Conservation (phyloP, 2,113 vertebrate species). For the Saguinus imperator region DNA sequence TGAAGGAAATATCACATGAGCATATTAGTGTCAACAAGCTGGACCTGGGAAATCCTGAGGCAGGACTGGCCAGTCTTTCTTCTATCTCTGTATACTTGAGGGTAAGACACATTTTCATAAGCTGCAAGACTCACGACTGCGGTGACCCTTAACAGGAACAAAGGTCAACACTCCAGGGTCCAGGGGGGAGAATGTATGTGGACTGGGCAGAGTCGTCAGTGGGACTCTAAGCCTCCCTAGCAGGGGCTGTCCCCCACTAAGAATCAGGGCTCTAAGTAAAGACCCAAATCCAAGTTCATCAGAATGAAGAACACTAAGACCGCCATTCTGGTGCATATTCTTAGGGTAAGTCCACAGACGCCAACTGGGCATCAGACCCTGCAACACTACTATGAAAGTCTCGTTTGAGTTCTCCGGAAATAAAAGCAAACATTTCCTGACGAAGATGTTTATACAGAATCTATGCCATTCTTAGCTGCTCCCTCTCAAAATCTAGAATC, state of each 20-base stretch:
- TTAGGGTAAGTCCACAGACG: neutral
- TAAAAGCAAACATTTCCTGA: constrained; percentile 5
- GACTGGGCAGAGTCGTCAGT: neutral
- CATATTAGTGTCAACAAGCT: neutral
- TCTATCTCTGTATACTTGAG: neutral
- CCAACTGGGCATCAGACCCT: neutral
- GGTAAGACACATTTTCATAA: neutral
- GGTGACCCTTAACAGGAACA: neutral
- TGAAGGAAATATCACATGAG: constrained; percentile 61
- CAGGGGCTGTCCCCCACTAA: neutral
- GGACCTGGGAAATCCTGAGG: neutral
- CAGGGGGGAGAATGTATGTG: neutral
- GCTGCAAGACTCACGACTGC: neutral
- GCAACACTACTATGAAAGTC: neutral
- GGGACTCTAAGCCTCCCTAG: neutral
- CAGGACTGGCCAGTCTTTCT: neutral
- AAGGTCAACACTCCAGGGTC: neutral
- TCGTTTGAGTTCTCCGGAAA: constrained; percentile 8
- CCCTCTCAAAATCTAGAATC: constrained; percentile 23
- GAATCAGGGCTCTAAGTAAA: neutral
- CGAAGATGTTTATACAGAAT: neutral
- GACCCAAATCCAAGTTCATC: neutral
- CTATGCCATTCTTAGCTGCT: neutral
- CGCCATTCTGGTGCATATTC: neutral
- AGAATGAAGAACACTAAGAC: constrained; percentile 23